Evolutionary conservation across 2,888 invertebrate species (phyloP).

Genomic region (Zygothrica quintamaculata): DNA sequence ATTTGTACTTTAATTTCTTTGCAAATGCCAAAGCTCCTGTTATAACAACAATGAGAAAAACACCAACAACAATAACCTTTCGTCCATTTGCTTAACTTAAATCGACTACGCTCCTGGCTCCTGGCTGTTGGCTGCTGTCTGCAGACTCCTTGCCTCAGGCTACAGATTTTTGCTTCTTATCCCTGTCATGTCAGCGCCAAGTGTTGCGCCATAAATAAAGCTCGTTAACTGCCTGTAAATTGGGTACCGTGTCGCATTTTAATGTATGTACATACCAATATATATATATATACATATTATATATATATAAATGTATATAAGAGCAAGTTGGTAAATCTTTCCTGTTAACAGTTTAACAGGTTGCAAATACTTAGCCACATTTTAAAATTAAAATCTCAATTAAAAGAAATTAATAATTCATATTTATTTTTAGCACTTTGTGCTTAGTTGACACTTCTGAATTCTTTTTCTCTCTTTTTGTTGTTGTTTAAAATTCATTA

Average conservation of each 20-base stretch:
- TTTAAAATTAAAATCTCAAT: too few relatives aligned
- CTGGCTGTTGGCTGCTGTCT: slow-evolving; percentile 14
- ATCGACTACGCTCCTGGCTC: slow-evolving; percentile 8
- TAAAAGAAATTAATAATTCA: too few relatives aligned
- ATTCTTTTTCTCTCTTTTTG: too few relatives aligned
- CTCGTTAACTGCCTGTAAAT: slow-evolving; percentile 58
- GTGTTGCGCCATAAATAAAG: slow-evolving; percentile 53
- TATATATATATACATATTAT: slow-evolving; percentile 17
- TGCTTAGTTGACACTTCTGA: too few relatives aligned
- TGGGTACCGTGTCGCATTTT: slow-evolving; percentile 48
- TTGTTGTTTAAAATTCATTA: too few relatives aligned
- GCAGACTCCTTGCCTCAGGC: neutral
- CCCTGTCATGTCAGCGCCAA: slow-evolving; percentile 37
- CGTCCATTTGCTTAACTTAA: slow-evolving; percentile 2
- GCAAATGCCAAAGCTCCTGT: slow-evolving; percentile 52
- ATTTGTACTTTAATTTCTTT: slow-evolving; percentile 73
- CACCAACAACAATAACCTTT: slow-evolving; percentile 14
- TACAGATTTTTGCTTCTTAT: slow-evolving; percentile 15
- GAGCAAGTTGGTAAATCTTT: too few relatives aligned
- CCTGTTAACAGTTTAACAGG: too few relatives aligned
- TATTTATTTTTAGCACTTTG: too few relatives aligned
- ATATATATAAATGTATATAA: too few relatives aligned
- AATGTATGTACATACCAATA: too few relatives aligned
- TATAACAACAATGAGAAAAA: neutral
- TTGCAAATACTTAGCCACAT: too few relatives aligned